phyloP scores from a whole-genome alignment of 1,140 invertebrate species.

The Aethina tumida region DNA sequence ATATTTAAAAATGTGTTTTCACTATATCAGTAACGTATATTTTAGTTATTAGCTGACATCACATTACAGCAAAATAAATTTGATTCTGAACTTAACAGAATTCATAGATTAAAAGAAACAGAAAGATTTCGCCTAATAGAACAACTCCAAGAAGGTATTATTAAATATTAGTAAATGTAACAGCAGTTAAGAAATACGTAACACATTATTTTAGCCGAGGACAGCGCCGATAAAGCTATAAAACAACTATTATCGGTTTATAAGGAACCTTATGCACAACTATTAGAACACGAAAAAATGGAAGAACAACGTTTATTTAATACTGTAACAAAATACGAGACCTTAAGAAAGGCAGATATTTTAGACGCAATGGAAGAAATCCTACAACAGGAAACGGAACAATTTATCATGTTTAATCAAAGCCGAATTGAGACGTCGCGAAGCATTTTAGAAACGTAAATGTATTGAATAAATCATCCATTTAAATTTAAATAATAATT shows the following conservation, averaged over 20 bases:
- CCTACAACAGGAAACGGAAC: slow-evolving; percentile 46
- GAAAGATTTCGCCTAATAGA: slow-evolving; percentile 51
- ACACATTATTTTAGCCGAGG: slow-evolving; percentile 41
- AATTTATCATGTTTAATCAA: slow-evolving; percentile 28
- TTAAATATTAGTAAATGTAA: not conserved
- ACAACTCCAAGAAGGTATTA: slow-evolving; percentile 38
- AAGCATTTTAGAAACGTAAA: slow-evolving; percentile 31
- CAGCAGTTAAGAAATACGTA: not conserved
- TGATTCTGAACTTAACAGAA: slow-evolving; percentile 51
- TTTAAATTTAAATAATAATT: slow-evolving; percentile 2
- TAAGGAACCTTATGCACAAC: slow-evolving; percentile 46
- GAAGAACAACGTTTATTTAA: slow-evolving; percentile 43
- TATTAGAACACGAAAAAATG: slow-evolving; percentile 51
- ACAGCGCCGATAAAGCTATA: slow-evolving; percentile 52
- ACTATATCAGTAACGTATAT: slow-evolving; percentile 11
- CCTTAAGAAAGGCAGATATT: slow-evolving; percentile 40
- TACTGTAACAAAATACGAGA: slow-evolving; percentile 24
- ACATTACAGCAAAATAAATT: slow-evolving; percentile 51
- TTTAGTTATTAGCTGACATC: slow-evolving; percentile 49
- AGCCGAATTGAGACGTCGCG: slow-evolving; percentile 25
- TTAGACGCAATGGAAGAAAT: slow-evolving; percentile 55
- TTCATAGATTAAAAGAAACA: slow-evolving; percentile 51
- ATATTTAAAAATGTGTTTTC: no score
- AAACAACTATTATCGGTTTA: slow-evolving; percentile 50
- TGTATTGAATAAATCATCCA: slow-evolving; percentile 5